Evolutionary conservation across 2,113 vertebrate genomes (phyloP), one percentile per base, ranked within the genome.

Genomic region (Cryptotis parvus): DNA sequence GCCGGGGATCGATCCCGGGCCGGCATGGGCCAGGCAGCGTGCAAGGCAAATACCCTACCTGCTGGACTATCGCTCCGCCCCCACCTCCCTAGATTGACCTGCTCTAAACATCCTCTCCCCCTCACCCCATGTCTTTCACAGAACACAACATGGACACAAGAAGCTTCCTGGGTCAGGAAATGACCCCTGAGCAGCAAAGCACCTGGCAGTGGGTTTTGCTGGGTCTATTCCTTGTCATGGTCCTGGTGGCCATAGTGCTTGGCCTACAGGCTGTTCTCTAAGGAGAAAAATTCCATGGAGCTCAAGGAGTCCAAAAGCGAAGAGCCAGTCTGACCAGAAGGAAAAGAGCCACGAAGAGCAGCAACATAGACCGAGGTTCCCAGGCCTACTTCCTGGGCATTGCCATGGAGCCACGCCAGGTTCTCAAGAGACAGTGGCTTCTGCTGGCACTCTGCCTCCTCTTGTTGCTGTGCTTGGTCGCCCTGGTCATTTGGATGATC

Each of bases 151-250:
- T 92, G 82, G 41, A 18, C 16, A 97, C 86, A 65, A 93, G 98
- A 7, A 85, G 96, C 89, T 99, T 99, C 96, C 97, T 99, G 95
- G 98, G 98, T 20, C 91, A 99, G 96, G 96, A 77, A 3, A 66
- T 99, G 95, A 16, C 95, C 0, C 35, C 33, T 16, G 52, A 92
- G 0, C 87, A 98, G 84, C 98, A 97, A 1, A 15, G 61, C 0
- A 97, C 96, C 0, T 98, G 98, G 0, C 97, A 98, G 94, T 99
- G 99, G 99, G 41, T 98, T 22, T 97, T 99, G 29, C 95, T 99
- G 0, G 93, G 84, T 31, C 55, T 99, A 4, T 97, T 97, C 9
- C 33, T 99, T 3, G 0, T 98, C 90, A 88, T 99, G 75, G 33
- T 99, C 33, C 6, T 99, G 52, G 90, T 96, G 72, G 96, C 97